Percentiles rank a stretch among this genome's conserved stretches.
These are phyloP conservation scores for Pristionchus japonicus DNA, from an alignment of 2,888 invertebrate species.

Conservation along the genomic window DNA sequence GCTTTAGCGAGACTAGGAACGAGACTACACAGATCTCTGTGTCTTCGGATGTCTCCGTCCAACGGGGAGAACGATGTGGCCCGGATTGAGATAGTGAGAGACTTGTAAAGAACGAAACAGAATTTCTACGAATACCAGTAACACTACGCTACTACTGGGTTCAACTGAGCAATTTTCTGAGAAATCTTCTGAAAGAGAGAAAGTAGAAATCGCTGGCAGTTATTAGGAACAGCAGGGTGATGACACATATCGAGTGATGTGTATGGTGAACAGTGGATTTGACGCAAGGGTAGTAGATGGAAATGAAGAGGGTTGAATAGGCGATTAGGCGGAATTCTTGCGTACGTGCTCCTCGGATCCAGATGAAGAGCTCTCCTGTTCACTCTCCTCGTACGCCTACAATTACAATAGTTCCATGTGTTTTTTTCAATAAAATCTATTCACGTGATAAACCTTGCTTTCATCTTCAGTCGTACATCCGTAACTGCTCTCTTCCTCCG, in stretches of 20 bases:
- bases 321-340: slow-evolving; percentile 42
- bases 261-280: neutral
- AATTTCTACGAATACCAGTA: slow-evolving; percentile 7
- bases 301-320: neutral
- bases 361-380: slow-evolving; percentile 46
- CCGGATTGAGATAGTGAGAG: neutral
- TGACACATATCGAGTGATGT: slow-evolving; percentile 26
- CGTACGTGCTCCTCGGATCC: slow-evolving; percentile 22
- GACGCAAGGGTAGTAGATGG: neutral
- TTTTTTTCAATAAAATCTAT: neutral
- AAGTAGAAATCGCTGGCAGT: slow-evolving; percentile 16
- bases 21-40: slow-evolving; percentile 12
- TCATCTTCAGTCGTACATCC: slow-evolving; percentile 45
- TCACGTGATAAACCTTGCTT: slow-evolving; percentile 45
- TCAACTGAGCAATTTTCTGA: slow-evolving; percentile 27
- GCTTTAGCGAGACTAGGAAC: slow-evolving; percentile 34
- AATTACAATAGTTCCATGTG: neutral
- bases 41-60: neutral
- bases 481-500: slow-evolving; percentile 39
- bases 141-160: slow-evolving; percentile 6
- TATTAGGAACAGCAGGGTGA: neutral
- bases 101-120: slow-evolving; percentile 14
- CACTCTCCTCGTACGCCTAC: slow-evolving; percentile 41
- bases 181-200: slow-evolving; percentile 10
- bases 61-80: neutral